These are phyloP conservation scores for Melinaea menophilus DNA, from an alignment of 2,888 invertebrate species.

Conservation along the genomic window DNA sequence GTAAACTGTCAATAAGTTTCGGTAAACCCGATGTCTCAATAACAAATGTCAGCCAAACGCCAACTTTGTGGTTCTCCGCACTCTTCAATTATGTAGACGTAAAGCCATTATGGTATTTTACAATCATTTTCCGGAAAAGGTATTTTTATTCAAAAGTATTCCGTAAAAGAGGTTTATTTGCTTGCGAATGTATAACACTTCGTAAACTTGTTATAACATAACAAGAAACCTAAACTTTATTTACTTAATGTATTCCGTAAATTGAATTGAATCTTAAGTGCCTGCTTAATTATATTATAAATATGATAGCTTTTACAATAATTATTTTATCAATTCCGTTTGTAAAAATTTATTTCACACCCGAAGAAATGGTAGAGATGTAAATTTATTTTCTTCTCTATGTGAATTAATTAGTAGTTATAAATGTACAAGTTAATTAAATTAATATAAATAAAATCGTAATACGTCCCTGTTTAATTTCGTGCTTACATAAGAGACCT, in stretches of 20 bases:
- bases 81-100: background rate
- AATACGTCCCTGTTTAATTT: too few species aligned
- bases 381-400: background rate
- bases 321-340: background rate
- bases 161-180: too few species aligned
- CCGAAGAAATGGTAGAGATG: background rate
- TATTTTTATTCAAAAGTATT: too few species aligned
- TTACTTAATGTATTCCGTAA: background rate
- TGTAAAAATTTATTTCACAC: background rate
- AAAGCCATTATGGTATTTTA: too few species aligned
- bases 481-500: too few species aligned
- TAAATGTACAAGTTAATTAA: too few species aligned
- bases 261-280: background rate
- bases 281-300: background rate
- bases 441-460: too few species aligned
- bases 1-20: slow-evolving; percentile 5
- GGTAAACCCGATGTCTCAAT: background rate
- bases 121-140: too few species aligned
- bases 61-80: background rate
- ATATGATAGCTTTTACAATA: background rate
- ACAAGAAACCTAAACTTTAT: background rate
- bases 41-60: slow-evolving; percentile 1
- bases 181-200: too few species aligned
- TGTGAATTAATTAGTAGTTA: too few species aligned
- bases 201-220: background rate